phyloP scores from a whole-genome alignment of 2,113 vertebrate genomes.

The Esox niger region DNA sequence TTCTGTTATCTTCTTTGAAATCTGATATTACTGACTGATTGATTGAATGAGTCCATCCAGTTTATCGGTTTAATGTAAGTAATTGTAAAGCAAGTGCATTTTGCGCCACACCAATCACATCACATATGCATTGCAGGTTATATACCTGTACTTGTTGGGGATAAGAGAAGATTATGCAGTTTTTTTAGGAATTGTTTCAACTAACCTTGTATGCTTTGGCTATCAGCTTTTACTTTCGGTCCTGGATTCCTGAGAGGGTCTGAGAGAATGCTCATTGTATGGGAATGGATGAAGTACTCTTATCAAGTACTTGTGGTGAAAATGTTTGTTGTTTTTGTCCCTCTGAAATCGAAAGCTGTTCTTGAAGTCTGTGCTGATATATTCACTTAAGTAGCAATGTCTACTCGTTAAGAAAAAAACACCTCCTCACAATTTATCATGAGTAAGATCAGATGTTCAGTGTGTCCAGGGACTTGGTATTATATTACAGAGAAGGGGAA shows the following conservation, averaged over 20 bases:
- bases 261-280: conserved; percentile 64
- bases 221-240: background rate
- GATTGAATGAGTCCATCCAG: conserved; percentile 37
- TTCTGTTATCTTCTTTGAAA: conserved; percentile 58
- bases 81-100: background rate
- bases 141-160: background rate
- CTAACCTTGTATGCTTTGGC: background rate
- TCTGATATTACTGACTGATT: conserved; percentile 46
- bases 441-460: conserved; percentile 7
- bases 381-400: background rate
- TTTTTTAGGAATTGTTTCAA: background rate
- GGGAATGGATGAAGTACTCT: conserved; percentile 30
- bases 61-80: conserved; percentile 14
- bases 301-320: conserved; percentile 55
- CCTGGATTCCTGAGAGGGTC: conserved; percentile 41
- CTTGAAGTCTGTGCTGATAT: background rate
- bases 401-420: background rate
- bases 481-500: too few relatives aligned
- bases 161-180: background rate
- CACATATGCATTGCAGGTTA: background rate
- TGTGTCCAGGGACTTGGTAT: too few relatives aligned
- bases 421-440: background rate
- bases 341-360: conserved; percentile 20
- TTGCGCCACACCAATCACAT: background rate
- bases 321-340: conserved; percentile 52